Conservation (phyloP, 2,888 invertebrate species). For the Cremastinae sp. region DNA sequence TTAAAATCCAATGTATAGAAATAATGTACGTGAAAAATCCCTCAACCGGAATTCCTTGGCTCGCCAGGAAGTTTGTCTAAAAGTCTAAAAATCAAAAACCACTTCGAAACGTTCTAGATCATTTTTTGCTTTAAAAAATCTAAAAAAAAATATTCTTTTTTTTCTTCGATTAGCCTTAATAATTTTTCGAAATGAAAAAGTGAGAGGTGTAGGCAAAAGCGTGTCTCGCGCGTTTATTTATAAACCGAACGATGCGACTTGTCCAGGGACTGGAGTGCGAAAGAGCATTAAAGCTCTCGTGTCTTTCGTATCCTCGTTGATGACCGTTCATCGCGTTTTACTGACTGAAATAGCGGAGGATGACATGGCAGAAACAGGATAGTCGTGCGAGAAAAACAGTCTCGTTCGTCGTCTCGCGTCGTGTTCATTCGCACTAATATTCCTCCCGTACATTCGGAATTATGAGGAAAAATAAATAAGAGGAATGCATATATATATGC, state of each 20-base stretch:
- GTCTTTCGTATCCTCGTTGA: constrained; percentile 24
- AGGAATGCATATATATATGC: no score
- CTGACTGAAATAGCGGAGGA: constrained; percentile 22
- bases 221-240: constrained; percentile 26
- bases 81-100: no score
- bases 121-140: no score
- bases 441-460: constrained; percentile 36
- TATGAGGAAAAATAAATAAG: not conserved
- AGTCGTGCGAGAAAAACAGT: constrained; percentile 5
- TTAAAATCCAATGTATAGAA: not conserved
- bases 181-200: constrained; percentile 13
- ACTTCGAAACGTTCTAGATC: no score
- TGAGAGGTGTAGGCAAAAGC: no score
- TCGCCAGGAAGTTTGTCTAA: no score
- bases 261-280: constrained; percentile 25
- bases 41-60: no score
- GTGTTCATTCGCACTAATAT: constrained; percentile 54
- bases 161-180: no score
- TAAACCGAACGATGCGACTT: constrained; percentile 52
- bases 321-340: constrained; percentile 31
- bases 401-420: constrained; percentile 18
- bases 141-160: no score
- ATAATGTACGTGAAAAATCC: no score
- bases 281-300: constrained; percentile 16
- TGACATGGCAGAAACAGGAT: constrained; percentile 1